Base-by-base conservation (phyloP, 2,888 invertebrate species). In the Venustoraphidia nigricollis region DNA sequence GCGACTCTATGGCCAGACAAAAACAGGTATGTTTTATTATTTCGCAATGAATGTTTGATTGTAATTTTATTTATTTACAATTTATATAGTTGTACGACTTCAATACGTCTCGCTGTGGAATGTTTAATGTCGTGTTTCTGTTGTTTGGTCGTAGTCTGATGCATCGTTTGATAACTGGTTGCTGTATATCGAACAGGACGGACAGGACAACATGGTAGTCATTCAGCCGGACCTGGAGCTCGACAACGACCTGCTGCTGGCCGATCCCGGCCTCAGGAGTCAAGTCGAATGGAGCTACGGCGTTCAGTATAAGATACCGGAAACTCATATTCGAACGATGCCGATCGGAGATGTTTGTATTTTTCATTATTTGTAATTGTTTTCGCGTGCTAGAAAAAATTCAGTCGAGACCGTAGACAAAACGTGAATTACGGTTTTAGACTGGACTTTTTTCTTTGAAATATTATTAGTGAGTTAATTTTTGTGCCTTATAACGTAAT, bases 281-380 rank as follows among this genome's bases (percentile, higher is more conserved):
- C 64, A 64, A 49, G 51, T 64, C 39, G 61, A 62, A 53, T 55
- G 59, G 9, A 62, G 60, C 8, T 61, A 62, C 44, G 60, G 60
- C 48, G 55, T 60, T 13, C 61, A 63, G 45, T 64, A 63, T 47
- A 63, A 63, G 54, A 62, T 66, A 40, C 66, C 66, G 1, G 64
- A 65, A 54, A 62, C 65, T 9, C 62, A 59, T 44, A 62, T 65
- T 36, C 57, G 61, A 45, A 66, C 65, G 5, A 60, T 66, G 61
- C 66, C 66, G 1, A 62, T 64, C 45, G 58, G 58, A 46, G 50
- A 40, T 48, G 47, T 51, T 52, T 27, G 27, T 27, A 27, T 27
- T 27, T 27, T 27, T 27, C 6, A 27, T 6, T 27, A 27, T 27
- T 27, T 27, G 27, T 27, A 3, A 6, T 6, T 27, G 27, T 27